A percentile compares a stretch with the other conserved stretches of the same genome.
These are phyloP conservation scores for Hirundichthys speculiger DNA, from an alignment of 2,113 vertebrate genomes.

Conservation along the genomic window DNA sequence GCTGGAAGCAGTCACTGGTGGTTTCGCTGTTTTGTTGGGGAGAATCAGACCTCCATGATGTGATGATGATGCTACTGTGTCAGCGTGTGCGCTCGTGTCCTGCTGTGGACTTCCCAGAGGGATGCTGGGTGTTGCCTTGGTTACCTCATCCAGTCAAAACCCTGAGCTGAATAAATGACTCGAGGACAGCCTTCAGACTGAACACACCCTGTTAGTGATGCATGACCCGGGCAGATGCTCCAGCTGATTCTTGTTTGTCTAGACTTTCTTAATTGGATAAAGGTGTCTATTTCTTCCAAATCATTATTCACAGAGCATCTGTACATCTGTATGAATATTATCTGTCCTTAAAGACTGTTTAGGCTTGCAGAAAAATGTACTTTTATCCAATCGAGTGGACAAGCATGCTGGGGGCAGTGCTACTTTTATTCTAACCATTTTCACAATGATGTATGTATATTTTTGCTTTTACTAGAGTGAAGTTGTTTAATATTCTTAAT, in stretches of 20 bases:
- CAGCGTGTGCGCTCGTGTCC: conserved; percentile 17
- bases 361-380: too few species aligned
- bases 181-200: background rate
- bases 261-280: too few species aligned
- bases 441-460: too few species aligned
- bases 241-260: background rate
- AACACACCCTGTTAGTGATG: conserved; percentile 32
- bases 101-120: conserved; percentile 33
- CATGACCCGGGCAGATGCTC: conserved; percentile 42
- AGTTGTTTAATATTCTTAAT: too few species aligned
- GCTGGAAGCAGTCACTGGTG: background rate
- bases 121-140: conserved; percentile 57
- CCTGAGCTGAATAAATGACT: conserved; percentile 8
- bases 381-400: too few species aligned
- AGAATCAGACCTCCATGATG: conserved; percentile 12
- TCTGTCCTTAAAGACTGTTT: too few species aligned
- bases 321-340: too few species aligned
- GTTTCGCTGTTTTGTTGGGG: background rate
- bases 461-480: too few species aligned
- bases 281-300: conserved; percentile 1
- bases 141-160: conserved; percentile 55
- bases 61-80: background rate
- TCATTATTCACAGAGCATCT: too few species aligned
- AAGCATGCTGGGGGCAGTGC: too few species aligned
- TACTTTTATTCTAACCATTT: too few species aligned